Conservation (phyloP, 1,140 invertebrate genomes). For the Whitmania pigra region DNA sequence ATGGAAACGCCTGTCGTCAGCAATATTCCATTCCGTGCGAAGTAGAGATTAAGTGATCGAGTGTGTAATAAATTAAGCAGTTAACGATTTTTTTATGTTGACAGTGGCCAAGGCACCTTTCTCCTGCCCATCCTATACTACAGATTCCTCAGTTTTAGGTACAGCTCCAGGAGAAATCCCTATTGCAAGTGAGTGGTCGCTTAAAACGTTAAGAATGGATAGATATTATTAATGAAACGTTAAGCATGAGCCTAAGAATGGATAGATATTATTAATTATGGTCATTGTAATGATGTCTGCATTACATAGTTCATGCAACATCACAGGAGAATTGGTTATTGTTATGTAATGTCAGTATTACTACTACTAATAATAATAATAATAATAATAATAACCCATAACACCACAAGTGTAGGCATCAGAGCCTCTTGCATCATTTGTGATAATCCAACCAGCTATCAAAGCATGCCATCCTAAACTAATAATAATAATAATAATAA, state of each 20-base stretch:
- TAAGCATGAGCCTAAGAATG: not conserved
- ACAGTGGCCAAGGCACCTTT: constrained; percentile 67
- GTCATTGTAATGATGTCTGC: not conserved
- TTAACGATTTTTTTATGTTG: constrained; percentile 38
- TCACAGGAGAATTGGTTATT: not conserved
- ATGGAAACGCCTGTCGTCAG: too few species aligned
- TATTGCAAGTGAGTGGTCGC: constrained; percentile 53
- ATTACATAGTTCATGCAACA: too few species aligned
- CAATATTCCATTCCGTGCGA: too few species aligned
- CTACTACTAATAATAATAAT: too few species aligned
- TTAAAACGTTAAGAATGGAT: not conserved
- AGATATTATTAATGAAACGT: not conserved
- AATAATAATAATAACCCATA: constrained; percentile 8
- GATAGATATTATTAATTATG: not conserved
- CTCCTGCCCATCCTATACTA: constrained; percentile 87
- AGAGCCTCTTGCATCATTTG: not conserved
- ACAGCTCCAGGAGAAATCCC: constrained; percentile 81
- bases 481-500: too few species aligned
- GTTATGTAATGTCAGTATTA: too few species aligned
- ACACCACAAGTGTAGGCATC: not conserved
- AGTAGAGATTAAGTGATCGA: too few species aligned
- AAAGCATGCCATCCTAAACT: too few species aligned
- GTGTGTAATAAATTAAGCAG: too few species aligned
- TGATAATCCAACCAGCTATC: too few species aligned
- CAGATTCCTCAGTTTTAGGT: constrained; percentile 75